phyloP scores from a whole-genome alignment of 1,140 invertebrate genomes.

The Papilio polyxenes region DNA sequence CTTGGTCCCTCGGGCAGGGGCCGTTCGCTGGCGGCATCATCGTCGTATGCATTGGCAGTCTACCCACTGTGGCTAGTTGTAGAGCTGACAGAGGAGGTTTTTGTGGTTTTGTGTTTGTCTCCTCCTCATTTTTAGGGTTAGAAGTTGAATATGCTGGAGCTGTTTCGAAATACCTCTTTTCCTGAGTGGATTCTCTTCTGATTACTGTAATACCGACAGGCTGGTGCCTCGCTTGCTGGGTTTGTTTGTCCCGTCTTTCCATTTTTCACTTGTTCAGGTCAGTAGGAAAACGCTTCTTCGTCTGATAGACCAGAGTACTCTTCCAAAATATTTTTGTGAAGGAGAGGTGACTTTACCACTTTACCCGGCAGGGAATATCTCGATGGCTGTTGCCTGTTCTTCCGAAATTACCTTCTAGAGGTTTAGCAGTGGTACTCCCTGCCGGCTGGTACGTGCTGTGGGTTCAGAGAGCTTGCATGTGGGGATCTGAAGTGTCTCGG shows the following conservation, averaged over 20 bases:
- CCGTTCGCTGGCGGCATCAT: conserved; percentile 4
- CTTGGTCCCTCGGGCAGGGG: conserved; percentile 5
- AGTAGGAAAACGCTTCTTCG: not conserved
- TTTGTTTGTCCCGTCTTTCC: not conserved
- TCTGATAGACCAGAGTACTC: not conserved
- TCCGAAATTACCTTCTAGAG: not conserved
- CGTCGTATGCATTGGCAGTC: conserved; percentile 10
- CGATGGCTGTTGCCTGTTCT: not conserved
- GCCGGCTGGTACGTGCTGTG: not conserved
- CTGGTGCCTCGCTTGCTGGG: not conserved
- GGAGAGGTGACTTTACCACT: not conserved
- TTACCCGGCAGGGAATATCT: conserved; percentile 12
- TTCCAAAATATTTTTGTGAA: not conserved
- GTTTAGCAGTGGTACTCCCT: not conserved
- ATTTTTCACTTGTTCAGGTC: not conserved
- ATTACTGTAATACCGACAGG: not conserved
- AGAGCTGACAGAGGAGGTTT: conserved; percentile 4
- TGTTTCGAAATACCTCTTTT: not conserved
- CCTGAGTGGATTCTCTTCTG: not conserved
- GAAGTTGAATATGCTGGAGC: not conserved
- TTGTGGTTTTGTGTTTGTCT: not conserved
- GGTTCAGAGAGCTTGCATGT: conserved; percentile 3
- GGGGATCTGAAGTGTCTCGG: not conserved
- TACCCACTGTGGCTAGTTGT: not conserved
- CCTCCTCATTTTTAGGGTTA: not conserved